These are phyloP conservation scores for Hirtodrosophila confusa DNA, from an alignment of 2,888 invertebrate species.

Conservation along the genomic window DNA sequence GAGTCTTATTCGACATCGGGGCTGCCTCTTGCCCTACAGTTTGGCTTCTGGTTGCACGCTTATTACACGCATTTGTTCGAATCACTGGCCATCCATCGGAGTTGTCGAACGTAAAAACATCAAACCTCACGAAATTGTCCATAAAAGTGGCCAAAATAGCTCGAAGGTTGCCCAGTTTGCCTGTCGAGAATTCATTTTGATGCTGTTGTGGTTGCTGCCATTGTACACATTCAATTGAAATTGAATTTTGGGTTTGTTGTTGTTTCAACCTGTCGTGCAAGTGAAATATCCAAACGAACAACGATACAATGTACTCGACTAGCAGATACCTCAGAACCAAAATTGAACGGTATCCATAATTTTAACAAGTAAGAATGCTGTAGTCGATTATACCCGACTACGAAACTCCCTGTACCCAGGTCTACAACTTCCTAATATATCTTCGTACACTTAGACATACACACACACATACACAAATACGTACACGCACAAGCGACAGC, in stretches of 20 bases:
- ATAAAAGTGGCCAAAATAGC: conserved; percentile 32
- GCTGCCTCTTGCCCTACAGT: conserved; percentile 3
- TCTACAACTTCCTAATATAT: too few species aligned
- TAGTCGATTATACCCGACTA: too few species aligned
- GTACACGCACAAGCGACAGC: too few species aligned
- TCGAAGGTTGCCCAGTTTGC: conserved; percentile 31
- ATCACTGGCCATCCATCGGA: conserved; percentile 5
- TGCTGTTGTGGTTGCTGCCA: conserved; percentile 8
- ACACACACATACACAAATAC: too few species aligned
- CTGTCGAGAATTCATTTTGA: conserved; percentile 8
- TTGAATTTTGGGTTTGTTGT: conserved; percentile 32
- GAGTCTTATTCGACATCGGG: conserved; percentile 10
- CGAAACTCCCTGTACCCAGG: too few species aligned
- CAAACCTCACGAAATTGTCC: conserved; percentile 24
- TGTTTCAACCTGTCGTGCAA: conserved; percentile 27
- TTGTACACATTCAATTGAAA: conserved; percentile 38
- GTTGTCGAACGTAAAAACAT: conserved; percentile 13
- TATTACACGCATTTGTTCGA: conserved; percentile 8
- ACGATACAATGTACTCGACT: too few species aligned
- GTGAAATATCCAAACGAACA: conserved; percentile 2
- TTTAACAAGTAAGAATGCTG: too few species aligned
- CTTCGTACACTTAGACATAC: too few species aligned
- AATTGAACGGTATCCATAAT: not conserved
- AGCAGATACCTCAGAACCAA: not conserved
- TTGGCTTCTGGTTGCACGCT: not conserved